Evolutionary conservation across 2,797 vertebrate genomes (phyloP).

Genomic region (Tauraco hartlaubi): DNA sequence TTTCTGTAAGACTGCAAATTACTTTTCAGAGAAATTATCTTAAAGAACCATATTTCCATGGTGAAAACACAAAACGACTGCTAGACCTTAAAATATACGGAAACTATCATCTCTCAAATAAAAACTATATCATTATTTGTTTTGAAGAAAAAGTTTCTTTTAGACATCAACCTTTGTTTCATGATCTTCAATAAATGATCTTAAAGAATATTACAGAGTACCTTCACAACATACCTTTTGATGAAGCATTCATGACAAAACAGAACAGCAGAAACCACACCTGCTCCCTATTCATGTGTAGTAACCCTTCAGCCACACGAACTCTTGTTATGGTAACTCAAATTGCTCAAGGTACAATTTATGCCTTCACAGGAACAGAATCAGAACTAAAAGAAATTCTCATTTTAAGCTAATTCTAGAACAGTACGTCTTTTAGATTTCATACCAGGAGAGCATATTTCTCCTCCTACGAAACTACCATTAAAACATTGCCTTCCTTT

Average conservation of each 20-base stretch:
- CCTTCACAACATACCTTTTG: not conserved
- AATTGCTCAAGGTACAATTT: not conserved
- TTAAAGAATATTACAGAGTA: not conserved
- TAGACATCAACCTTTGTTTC: not conserved
- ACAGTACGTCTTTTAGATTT: conserved; percentile 41
- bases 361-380: not conserved
- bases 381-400: conserved; percentile 26
- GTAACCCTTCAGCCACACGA: conserved; percentile 8
- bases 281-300: not conserved
- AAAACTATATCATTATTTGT: not conserved
- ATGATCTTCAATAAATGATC: not conserved
- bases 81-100: not conserved
- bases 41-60: not conserved
- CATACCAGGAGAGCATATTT: conserved; percentile 38
- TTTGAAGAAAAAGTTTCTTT: not conserved
- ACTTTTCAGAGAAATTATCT: not conserved
- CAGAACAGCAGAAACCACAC: not conserved
- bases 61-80: not conserved
- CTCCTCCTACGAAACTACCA: conserved; percentile 39
- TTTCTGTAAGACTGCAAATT: not conserved
- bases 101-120: not conserved
- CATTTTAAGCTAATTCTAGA: conserved; percentile 39
- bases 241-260: not conserved
- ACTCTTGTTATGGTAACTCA: not conserved
- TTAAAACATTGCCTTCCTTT: conserved; percentile 46